Base-by-base conservation (phyloP, 1,140 invertebrate species). In the Chionoecetes opilio region DNA sequence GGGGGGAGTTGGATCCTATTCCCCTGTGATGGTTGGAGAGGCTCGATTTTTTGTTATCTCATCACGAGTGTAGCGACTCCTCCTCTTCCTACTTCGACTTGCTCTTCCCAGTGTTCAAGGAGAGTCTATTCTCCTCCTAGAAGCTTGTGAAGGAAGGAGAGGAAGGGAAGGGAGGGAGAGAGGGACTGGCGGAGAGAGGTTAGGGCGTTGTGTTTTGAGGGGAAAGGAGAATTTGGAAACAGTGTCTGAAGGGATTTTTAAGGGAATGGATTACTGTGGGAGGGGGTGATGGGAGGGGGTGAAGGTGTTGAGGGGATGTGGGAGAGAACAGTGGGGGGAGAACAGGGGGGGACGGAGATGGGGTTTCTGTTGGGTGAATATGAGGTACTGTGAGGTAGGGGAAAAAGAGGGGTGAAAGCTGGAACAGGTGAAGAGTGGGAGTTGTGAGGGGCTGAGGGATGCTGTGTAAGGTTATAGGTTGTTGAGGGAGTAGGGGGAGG, bases 1-100 rank as follows among this genome's bases (percentile, higher is more conserved):
- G 86, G 63, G 37, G 63, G 63, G 53, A n/a, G n/a, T 63, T 37
- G 6, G 93, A 94, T 94, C 87, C 93, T 94, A 88, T 94, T 94
- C 82, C 37, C 37, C 93, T 94, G 29, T 94, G 93, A 90, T 90
- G 89, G 46, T 17, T 91, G 41, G 53, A 53, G 9, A 17, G 29
- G 14, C 5, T n/a, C n/a, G n/a, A n/a, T 91, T 91, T 91, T 91
- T 91, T 90, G 32, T 90, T 90, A 88, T 38, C 35, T n/a, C 35
- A 35, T 41, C 86, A 29, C 35, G 86, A 86, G 32, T 86, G 84
- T 34, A 34, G 84, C 8, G 84, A 75, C 63, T 75, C 9, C 63
- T 75, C 63, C 63, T 75, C 63, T 86, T 86, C 84, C 84, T 86
- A 0, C 84, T 86, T 34, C 84, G 14, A 26, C 63, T 75, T 75